Evolutionary conservation across 2,797 vertebrate species (phyloP).

Genomic region (Amazona finschi): DNA sequence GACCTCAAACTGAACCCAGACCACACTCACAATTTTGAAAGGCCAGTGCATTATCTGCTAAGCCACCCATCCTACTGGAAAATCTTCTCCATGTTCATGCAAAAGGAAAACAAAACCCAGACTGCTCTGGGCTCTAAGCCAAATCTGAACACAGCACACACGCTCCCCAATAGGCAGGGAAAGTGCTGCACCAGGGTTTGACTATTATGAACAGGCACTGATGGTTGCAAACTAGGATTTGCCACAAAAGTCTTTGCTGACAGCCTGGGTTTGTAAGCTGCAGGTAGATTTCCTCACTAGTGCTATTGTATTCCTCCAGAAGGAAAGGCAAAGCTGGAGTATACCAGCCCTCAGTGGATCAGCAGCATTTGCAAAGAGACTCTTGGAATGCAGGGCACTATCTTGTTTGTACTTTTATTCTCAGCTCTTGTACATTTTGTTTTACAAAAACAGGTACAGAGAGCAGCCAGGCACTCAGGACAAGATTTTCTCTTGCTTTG

Average conservation of each 20-base stretch:
- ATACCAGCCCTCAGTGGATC: background rate
- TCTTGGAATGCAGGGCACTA: background rate
- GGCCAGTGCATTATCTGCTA: constrained; percentile 39
- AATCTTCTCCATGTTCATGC: constrained; percentile 28
- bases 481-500: background rate
- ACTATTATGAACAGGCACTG: background rate
- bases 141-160: background rate
- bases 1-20: constrained; percentile 53
- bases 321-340: background rate
- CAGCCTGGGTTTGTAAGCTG: background rate
- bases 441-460: background rate
- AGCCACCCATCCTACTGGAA: constrained; percentile 49
- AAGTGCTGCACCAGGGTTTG: background rate
- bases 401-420: background rate
- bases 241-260: background rate
- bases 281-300: background rate
- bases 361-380: background rate
- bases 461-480: background rate
- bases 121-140: constrained; percentile 41
- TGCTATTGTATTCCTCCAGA: background rate
- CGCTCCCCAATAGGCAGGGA: background rate
- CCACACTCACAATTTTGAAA: background rate
- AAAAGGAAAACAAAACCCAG: constrained; percentile 56
- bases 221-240: background rate
- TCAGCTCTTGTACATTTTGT: background rate